Evolutionary conservation across 2,888 invertebrate genomes (phyloP).

Genomic region (Polydrusus pterygomalis): DNA sequence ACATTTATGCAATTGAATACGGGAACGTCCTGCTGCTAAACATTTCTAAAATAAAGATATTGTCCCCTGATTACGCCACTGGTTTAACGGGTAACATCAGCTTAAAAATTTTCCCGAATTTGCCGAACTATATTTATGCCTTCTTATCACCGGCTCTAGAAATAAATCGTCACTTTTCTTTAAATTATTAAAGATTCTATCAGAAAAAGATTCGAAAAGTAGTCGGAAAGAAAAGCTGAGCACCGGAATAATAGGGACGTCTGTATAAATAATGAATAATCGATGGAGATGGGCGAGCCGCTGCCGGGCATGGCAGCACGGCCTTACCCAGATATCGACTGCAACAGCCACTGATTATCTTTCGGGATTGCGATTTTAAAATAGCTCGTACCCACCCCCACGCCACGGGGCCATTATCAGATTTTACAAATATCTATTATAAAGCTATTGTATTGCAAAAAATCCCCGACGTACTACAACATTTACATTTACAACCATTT

Average conservation of each 20-base stretch:
- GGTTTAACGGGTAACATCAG: too few species aligned
- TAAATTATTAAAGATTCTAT: conserved; percentile 36
- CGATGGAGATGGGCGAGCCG: conserved; percentile 68
- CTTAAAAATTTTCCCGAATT: too few species aligned
- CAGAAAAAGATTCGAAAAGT: conserved; percentile 33
- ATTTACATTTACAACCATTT: too few species aligned
- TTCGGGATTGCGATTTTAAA: conserved; percentile 53
- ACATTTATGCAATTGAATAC: too few species aligned
- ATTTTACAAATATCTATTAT: too few species aligned
- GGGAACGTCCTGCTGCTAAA: too few species aligned
- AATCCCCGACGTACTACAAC: too few species aligned
- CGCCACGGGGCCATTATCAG: not conserved
- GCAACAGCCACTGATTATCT: conserved; percentile 64
- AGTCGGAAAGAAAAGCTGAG: conserved; percentile 64
- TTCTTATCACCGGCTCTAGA: not conserved
- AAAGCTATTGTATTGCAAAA: not conserved
- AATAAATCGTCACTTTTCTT: conserved; percentile 14
- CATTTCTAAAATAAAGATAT: too few species aligned
- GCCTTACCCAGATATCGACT: conserved; percentile 73
- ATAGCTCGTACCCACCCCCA: conserved; percentile 59
- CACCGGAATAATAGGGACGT: conserved; percentile 71
- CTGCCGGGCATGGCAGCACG: conserved; percentile 68
- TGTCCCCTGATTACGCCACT: too few species aligned
- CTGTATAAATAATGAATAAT: conserved; percentile 73
- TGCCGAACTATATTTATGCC: not conserved